A percentile compares a stretch with the other conserved stretches of the same genome.
Evolutionary conservation across 1,140 invertebrate genomes (phyloP).

Genomic region (Metaphire vulgaris): DNA sequence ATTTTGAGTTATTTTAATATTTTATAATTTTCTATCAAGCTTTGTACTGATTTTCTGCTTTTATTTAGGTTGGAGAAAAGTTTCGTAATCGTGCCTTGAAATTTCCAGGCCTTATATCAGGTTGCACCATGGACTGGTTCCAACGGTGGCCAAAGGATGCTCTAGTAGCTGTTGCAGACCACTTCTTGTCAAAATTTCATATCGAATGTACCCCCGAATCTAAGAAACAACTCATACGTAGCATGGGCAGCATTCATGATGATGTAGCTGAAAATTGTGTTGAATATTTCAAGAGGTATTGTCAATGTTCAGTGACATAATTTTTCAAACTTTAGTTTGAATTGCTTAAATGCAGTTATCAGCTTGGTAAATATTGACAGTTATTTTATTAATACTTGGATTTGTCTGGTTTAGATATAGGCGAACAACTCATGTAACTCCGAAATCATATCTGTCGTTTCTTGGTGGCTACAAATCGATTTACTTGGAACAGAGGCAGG

Average conservation of each 20-base stretch:
- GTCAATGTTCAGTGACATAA: neutral
- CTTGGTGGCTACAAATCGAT: slow-evolving; percentile 90
- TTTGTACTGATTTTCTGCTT: no score
- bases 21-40: no score
- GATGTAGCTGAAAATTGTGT: slow-evolving; percentile 76
- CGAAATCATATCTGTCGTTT: slow-evolving; percentile 93
- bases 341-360: neutral
- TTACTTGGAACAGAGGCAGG: slow-evolving; percentile 77
- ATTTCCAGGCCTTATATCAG: slow-evolving; percentile 91
- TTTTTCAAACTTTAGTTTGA: neutral
- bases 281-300: slow-evolving; percentile 82
- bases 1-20: no score
- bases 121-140: slow-evolving; percentile 96
- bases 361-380: neutral
- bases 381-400: neutral
- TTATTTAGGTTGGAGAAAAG: slow-evolving; percentile 58
- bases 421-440: slow-evolving; percentile 88
- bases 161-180: slow-evolving; percentile 81
- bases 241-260: slow-evolving; percentile 87
- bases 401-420: slow-evolving; percentile 62
- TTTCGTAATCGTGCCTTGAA: slow-evolving; percentile 67
- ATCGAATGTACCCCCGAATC: slow-evolving; percentile 77
- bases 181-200: slow-evolving; percentile 81
- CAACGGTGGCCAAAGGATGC: slow-evolving; percentile 95
- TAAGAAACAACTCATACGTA: slow-evolving; percentile 76